Conservation (phyloP, 2,113 vertebrate species). For the Xiphias gladius region DNA sequence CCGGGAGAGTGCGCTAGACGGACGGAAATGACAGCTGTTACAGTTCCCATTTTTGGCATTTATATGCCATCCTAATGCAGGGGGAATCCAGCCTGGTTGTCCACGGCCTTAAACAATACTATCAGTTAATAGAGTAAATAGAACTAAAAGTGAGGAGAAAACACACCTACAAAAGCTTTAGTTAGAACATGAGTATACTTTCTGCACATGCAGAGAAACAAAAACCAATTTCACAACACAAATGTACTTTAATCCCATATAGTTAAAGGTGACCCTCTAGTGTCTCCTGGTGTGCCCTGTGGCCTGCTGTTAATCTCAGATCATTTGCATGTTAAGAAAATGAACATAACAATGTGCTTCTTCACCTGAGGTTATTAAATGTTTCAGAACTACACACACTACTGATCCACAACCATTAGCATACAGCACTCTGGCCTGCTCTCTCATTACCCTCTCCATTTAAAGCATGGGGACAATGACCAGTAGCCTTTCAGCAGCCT, state of each 20-base stretch:
- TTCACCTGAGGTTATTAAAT: conserved; percentile 29
- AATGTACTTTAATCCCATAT: background rate
- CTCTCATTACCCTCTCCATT: conserved; percentile 44
- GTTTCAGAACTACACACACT: conserved; percentile 32
- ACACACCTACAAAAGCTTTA: background rate
- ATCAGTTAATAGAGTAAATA: conserved; percentile 17
- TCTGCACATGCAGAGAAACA: background rate
- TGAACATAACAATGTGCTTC: conserved; percentile 4
- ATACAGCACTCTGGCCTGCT: conserved; percentile 25
- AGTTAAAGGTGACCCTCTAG: background rate
- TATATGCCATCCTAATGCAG: conserved; percentile 51
- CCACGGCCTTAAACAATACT: conserved; percentile 26
- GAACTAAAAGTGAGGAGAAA: conserved; percentile 22
- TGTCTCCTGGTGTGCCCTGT: background rate
- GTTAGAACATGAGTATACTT: background rate
- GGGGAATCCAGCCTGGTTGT: conserved; percentile 34
- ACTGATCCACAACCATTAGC: conserved; percentile 30
- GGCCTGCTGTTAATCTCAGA: background rate
- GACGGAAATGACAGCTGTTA: conserved; percentile 78
- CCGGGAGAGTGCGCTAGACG: conserved; percentile 47
- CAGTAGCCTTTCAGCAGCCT: conserved; percentile 41
- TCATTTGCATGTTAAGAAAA: background rate
- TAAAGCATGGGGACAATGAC: conserved; percentile 58
- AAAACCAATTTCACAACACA: background rate
- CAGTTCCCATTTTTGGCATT: conserved; percentile 71